Conservation (phyloP, 2,888 invertebrate species). For the Neoscelio sp. region DNA sequence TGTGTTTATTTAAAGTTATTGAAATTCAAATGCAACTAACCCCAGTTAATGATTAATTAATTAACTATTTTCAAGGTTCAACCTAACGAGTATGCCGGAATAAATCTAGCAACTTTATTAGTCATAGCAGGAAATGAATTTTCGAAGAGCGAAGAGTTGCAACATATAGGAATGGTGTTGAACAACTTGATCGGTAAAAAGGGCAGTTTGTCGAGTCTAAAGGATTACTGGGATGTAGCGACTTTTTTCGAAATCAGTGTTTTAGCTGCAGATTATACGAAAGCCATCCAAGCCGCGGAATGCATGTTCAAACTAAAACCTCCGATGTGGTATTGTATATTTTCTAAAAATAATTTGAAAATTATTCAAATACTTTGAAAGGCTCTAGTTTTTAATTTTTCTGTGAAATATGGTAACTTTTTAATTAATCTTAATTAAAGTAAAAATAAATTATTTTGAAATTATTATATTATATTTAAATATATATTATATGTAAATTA, state of each 20-base stretch:
- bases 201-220: slow-evolving; percentile 95
- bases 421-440: too few species aligned
- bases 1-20: too few species aligned
- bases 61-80: too few species aligned
- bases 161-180: slow-evolving; percentile 96
- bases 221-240: slow-evolving; percentile 99
- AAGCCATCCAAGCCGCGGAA: slow-evolving; percentile 98
- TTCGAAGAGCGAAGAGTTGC: slow-evolving; percentile 94
- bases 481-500: too few species aligned
- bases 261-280: slow-evolving; percentile 97
- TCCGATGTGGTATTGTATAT: slow-evolving; percentile 88
- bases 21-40: neutral
- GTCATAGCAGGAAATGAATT: slow-evolving; percentile 99
- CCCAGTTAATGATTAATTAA: neutral
- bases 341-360: too few species aligned
- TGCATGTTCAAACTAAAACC: slow-evolving; percentile 96
- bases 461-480: too few species aligned
- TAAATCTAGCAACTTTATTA: slow-evolving; percentile 98
- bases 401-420: too few species aligned
- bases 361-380: neutral
- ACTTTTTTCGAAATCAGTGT: slow-evolving; percentile 99
- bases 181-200: slow-evolving; percentile 99
- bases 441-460: too few species aligned
- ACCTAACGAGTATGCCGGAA: slow-evolving; percentile 99
- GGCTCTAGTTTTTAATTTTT: too few species aligned